phyloP scores from a whole-genome alignment of 1,140 invertebrate species.

The Drosophila saltans region DNA sequence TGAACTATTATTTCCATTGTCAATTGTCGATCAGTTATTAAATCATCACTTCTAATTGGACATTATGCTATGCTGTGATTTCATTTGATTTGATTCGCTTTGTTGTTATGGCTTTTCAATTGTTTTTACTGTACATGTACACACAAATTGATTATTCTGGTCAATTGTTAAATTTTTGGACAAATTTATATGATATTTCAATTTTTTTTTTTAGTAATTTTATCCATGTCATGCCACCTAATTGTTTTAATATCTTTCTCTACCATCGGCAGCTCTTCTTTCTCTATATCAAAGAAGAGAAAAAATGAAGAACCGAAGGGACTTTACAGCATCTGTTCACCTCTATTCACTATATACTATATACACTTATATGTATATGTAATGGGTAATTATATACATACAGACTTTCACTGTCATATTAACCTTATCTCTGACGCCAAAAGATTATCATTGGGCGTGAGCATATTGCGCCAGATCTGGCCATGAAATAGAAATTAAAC shows the following conservation, averaged over 20 bases:
- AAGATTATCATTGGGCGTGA: slow-evolving; percentile 51
- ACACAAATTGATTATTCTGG: no score
- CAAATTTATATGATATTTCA: no score
- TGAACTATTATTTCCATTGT: not conserved
- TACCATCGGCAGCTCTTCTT: not conserved
- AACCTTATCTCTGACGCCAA: slow-evolving; percentile 35
- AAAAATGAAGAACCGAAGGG: not conserved
- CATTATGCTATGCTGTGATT: not conserved
- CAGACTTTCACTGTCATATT: slow-evolving; percentile 10
- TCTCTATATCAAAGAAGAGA: no score
- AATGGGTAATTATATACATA: not conserved
- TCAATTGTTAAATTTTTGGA: not conserved
- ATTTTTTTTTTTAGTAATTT: slow-evolving; percentile 36
- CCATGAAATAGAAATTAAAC: slow-evolving; percentile 62
- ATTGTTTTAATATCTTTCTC: slow-evolving; percentile 34
- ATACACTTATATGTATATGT: not conserved
- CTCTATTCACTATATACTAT: not conserved
- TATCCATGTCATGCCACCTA: slow-evolving; percentile 69
- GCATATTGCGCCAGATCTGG: slow-evolving; percentile 48
- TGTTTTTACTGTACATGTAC: not conserved
- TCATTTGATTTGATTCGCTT: slow-evolving; percentile 10
- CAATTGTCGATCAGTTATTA: not conserved
- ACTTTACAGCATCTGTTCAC: not conserved
- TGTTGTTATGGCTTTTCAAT: not conserved
- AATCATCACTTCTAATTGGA: slow-evolving; percentile 10